These are phyloP conservation scores for Pollicipes pollicipes DNA, from an alignment of 1,140 invertebrate genomes.

Conservation along the genomic window DNA sequence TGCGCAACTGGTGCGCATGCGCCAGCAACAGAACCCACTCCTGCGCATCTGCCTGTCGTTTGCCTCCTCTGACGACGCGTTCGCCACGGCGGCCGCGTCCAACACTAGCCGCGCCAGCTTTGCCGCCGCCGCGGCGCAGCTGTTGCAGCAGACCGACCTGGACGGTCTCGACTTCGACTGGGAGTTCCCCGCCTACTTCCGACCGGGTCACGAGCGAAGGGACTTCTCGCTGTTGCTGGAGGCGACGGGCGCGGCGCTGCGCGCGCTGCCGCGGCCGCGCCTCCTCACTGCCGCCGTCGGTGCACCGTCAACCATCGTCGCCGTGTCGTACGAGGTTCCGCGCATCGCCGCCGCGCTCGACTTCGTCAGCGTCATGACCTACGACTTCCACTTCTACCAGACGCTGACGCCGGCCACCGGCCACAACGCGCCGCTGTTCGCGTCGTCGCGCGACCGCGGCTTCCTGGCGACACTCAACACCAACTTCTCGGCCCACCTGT, in stretches of 20 bases:
- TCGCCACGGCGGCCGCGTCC: background rate
- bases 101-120: background rate
- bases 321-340: constrained; percentile 7
- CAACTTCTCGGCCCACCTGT: background rate
- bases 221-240: background rate
- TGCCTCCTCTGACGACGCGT: background rate
- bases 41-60: background rate
- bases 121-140: background rate
- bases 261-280: background rate
- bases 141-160: background rate
- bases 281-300: constrained; percentile 12
- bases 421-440: background rate
- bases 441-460: background rate
- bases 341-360: background rate
- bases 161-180: constrained; percentile 1
- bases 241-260: background rate
- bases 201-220: background rate
- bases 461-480: background rate
- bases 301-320: constrained; percentile 14
- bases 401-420: background rate
- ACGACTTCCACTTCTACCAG: background rate
- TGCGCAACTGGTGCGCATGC: background rate
- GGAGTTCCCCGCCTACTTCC: background rate
- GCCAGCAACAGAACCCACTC: background rate
- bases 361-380: constrained; percentile 3